Percentiles rank a stretch among this genome's conserved stretches.
Conservation (phyloP, 2,888 invertebrate species). For the Falcaria lacertinaria region DNA sequence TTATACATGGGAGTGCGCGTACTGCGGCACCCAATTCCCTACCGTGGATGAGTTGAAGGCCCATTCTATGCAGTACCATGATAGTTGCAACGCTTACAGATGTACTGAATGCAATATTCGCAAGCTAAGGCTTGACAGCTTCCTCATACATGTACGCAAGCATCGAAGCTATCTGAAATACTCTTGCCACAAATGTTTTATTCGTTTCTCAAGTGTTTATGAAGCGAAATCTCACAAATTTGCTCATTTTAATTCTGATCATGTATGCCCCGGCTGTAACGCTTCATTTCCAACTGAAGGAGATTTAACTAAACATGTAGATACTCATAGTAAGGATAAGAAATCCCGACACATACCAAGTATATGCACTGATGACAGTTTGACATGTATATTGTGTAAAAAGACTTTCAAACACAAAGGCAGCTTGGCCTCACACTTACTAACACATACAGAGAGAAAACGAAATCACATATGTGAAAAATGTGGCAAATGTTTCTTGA, state of each 20-base stretch:
- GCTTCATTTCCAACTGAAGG: constrained; percentile 32
- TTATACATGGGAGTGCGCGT: constrained; percentile 52
- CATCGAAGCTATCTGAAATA: constrained; percentile 80
- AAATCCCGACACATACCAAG: constrained; percentile 22
- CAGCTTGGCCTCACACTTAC: constrained; percentile 70
- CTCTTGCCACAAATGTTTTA: constrained; percentile 51
- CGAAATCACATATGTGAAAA: constrained; percentile 54
- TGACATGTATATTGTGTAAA: constrained; percentile 48
- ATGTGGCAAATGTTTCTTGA: constrained; percentile 52
- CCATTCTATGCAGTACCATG: constrained; percentile 81
- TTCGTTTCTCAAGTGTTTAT: constrained; percentile 28
- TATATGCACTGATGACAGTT: constrained; percentile 22
- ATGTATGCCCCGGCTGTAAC: constrained; percentile 51
- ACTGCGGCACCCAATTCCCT: constrained; percentile 49
- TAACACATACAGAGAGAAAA: constrained; percentile 73
- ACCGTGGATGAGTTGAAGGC: constrained; percentile 60
- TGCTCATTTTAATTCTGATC: constrained; percentile 28
- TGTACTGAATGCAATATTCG: constrained; percentile 80
- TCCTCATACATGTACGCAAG: constrained; percentile 74
- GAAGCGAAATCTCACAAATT: constrained; percentile 30
- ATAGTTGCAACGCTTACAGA: constrained; percentile 80
- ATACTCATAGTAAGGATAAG: constrained; percentile 34
- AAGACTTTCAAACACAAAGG: constrained; percentile 45
- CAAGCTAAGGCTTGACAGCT: constrained; percentile 43
- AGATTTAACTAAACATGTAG: constrained; percentile 38